Conservation (phyloP, 2,888 invertebrate genomes). For the Scaptomyza tumidula region DNA sequence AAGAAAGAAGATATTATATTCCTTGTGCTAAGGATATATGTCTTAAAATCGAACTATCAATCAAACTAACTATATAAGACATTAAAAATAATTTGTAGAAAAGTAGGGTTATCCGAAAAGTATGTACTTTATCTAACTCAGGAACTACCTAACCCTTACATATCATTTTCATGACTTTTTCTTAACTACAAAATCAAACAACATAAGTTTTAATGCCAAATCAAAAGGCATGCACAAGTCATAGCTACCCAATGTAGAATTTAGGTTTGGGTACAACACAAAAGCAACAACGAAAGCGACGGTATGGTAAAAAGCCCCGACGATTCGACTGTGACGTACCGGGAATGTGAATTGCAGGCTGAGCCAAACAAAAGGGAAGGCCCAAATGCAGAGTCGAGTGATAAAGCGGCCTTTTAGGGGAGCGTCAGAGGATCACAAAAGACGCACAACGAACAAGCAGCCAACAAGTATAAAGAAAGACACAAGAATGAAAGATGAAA, state of each 20-base stretch:
- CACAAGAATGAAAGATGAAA: constrained; percentile 21
- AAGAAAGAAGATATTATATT: too few relatives aligned
- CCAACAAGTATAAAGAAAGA: constrained; percentile 4
- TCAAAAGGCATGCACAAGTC: neutral
- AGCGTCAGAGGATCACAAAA: constrained; percentile 65
- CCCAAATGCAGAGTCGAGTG: constrained; percentile 27
- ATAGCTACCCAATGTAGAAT: constrained; percentile 1
- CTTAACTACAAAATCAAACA: too few relatives aligned
- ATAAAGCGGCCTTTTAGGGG: constrained; percentile 57
- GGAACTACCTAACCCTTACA: too few relatives aligned
- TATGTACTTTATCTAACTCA: too few relatives aligned
- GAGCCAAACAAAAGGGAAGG: constrained; percentile 23
- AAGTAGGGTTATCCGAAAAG: too few relatives aligned
- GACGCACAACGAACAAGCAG: constrained; percentile 19
- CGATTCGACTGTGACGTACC: constrained; percentile 71
- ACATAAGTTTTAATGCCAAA: too few relatives aligned
- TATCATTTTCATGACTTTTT: too few relatives aligned
- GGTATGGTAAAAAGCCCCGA: constrained; percentile 52
- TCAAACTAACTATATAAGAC: too few relatives aligned
- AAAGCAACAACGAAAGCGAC: constrained; percentile 30
- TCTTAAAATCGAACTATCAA: too few relatives aligned
- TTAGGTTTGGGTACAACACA: constrained; percentile 37
- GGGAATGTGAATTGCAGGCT: constrained; percentile 14
- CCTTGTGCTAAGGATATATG: too few relatives aligned
- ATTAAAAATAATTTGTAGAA: too few relatives aligned